Conservation (phyloP, 2,113 vertebrate species). For the Carassius gibelio region DNA sequence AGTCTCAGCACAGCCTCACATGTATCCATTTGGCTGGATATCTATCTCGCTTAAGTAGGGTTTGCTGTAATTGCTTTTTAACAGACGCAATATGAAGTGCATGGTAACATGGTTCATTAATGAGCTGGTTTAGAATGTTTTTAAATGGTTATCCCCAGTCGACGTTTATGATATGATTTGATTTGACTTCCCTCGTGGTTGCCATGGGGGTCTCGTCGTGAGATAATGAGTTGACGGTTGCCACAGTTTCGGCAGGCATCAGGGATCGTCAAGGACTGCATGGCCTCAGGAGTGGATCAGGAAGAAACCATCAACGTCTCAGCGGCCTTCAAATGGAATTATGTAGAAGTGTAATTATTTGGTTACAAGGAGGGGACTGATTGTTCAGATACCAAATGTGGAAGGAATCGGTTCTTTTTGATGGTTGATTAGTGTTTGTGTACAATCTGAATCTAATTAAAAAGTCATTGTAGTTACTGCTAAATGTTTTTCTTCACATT, state of each 20-base stretch:
- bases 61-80: constrained; percentile 37
- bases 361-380: background rate
- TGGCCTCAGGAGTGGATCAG: constrained; percentile 13
- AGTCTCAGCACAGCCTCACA: constrained; percentile 17
- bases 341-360: constrained; percentile 35
- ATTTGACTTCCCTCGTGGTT: constrained; percentile 26
- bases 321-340: constrained; percentile 29
- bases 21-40: background rate
- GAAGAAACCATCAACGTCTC: constrained; percentile 17
- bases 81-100: constrained; percentile 36
- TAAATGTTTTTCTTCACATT: background rate
- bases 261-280: background rate
- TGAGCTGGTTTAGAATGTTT: constrained; percentile 41
- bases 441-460: constrained; percentile 14
- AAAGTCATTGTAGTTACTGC: background rate
- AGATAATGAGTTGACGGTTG: constrained; percentile 56
- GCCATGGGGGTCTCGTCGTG: constrained; percentile 36
- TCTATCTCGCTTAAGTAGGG: constrained; percentile 4
- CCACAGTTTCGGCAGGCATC: constrained; percentile 33
- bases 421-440: background rate
- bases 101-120: constrained; percentile 37
- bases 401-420: background rate
- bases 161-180: constrained; percentile 46
- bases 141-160: constrained; percentile 39
- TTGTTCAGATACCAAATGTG: constrained; percentile 21